Conservation (phyloP, 2,888 invertebrate species). For the Agrilus mali region DNA sequence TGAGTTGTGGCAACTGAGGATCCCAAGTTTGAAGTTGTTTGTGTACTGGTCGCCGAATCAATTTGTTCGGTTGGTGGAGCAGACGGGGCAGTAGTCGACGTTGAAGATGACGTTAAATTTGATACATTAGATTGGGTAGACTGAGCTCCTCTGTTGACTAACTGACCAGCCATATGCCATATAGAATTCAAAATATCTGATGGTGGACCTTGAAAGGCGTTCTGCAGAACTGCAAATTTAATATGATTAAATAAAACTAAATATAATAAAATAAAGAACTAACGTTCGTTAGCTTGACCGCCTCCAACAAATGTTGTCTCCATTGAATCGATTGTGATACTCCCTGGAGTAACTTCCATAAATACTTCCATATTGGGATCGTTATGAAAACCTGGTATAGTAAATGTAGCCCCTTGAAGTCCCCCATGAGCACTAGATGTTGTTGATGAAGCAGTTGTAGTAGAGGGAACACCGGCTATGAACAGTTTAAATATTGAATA, state of each 20-base stretch:
- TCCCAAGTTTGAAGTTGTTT: constrained; percentile 6
- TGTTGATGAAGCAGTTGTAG: too few relatives aligned
- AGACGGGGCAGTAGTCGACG: constrained; percentile 17
- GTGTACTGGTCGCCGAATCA: constrained; percentile 8
- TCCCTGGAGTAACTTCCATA: constrained; percentile 44
- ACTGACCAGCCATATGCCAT: constrained; percentile 40
- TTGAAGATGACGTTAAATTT: constrained; percentile 10
- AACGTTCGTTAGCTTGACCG: constrained; percentile 26
- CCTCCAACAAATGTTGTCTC: constrained; percentile 24
- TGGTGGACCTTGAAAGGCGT: constrained; percentile 30
- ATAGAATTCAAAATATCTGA: constrained; percentile 43
- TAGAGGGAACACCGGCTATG: too few relatives aligned
- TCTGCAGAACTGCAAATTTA: constrained; percentile 30
- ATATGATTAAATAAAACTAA: neutral
- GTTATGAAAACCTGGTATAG: constrained; percentile 15
- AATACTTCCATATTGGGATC: constrained; percentile 43
- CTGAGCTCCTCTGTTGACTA: constrained; percentile 26
- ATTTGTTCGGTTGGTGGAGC: constrained; percentile 9
- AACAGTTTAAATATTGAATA: too few relatives aligned
- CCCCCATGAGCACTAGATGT: too few relatives aligned
- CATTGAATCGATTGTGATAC: constrained; percentile 31
- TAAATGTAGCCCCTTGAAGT: neutral
- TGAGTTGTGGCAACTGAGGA: constrained; percentile 21
- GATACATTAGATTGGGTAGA: constrained; percentile 7
- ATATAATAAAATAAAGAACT: constrained; percentile 13